These are phyloP conservation scores for Oikopleura vanhoeffeni DNA, from an alignment of 23 tunicate species.

Conservation along the genomic window DNA sequence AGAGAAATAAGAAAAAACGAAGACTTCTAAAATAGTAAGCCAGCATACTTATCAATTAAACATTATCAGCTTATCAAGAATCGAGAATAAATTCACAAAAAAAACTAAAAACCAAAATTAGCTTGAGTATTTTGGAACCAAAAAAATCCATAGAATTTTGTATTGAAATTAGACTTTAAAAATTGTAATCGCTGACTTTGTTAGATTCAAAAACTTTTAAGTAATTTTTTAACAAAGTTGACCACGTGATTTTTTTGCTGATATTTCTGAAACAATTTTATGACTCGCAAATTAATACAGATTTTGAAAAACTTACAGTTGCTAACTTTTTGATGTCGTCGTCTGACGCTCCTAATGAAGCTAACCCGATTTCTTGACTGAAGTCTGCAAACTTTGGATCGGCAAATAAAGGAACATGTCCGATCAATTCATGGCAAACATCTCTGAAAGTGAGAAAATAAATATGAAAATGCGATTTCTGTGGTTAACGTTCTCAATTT, in stretches of 20 bases:
- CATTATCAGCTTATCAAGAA: too few species aligned
- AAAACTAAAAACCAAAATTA: too few species aligned
- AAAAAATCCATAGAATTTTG: too few species aligned
- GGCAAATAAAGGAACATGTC: conserved; percentile 82
- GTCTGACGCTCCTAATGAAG: conserved; percentile 81
- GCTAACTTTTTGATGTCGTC: conserved; percentile 65
- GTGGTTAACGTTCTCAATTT: not conserved
- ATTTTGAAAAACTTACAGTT: conserved; percentile 28
- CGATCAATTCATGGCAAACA: conserved; percentile 80
- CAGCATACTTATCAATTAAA: too few species aligned
- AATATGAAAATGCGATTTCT: not conserved
- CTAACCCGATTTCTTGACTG: conserved; percentile 83
- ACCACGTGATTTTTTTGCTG: not conserved
- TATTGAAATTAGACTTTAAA: too few species aligned
- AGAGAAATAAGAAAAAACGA: too few species aligned
- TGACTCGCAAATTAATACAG: not conserved
- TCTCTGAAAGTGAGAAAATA: conserved; percentile 18
- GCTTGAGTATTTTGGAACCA: too few species aligned
- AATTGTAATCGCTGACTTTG: too few species aligned
- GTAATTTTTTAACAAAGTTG: not conserved
- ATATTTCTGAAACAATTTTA: not conserved
- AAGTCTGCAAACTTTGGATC: conserved; percentile 67
- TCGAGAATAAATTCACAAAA: too few species aligned
- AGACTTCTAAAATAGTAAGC: too few species aligned
- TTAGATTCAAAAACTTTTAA: too few species aligned